These are phyloP conservation scores for Dipodomys stephensi DNA, from an alignment of 2,113 vertebrate species.

Conservation along the genomic window DNA sequence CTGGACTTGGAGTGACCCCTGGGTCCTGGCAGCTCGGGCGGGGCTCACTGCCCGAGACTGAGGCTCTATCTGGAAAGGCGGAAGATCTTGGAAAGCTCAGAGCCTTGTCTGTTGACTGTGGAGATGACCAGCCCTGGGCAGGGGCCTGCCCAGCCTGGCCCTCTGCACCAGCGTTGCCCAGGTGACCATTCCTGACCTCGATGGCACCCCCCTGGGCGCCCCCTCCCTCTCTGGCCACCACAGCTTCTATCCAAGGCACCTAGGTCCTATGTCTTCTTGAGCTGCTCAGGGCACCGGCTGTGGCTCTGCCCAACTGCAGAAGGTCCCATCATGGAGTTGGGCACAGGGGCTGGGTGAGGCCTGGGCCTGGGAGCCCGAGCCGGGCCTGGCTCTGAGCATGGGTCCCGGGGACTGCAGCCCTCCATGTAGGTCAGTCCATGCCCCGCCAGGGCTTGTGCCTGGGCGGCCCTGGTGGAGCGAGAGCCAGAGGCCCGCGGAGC, in stretches of 20 bases:
- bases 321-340: rapidly evolving
- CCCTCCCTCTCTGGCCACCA: not conserved
- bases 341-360: not conserved
- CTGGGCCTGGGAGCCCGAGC: not conserved
- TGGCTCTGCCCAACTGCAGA: not conserved
- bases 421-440: constrained; percentile 12
- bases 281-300: not conserved
- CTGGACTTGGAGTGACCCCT: not conserved
- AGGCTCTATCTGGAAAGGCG: not conserved
- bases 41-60: rapidly evolving
- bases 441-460: not conserved
- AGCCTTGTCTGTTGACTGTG: rapidly evolving
- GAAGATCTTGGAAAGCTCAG: not conserved
- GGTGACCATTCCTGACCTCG: too few species aligned
- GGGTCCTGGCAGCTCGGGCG: too few species aligned
- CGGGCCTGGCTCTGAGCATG: not conserved
- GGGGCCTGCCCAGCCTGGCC: not conserved
- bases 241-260: too few species aligned
- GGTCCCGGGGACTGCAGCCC: not conserved
- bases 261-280: not conserved
- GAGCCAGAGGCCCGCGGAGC: constrained; percentile 51
- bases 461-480: constrained; percentile 65
- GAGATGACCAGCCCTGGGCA: not conserved
- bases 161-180: not conserved
- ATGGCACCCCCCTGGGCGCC: too few species aligned